Base-by-base conservation (phyloP, 2,888 invertebrate genomes). In the Tenthredo amoena region DNA sequence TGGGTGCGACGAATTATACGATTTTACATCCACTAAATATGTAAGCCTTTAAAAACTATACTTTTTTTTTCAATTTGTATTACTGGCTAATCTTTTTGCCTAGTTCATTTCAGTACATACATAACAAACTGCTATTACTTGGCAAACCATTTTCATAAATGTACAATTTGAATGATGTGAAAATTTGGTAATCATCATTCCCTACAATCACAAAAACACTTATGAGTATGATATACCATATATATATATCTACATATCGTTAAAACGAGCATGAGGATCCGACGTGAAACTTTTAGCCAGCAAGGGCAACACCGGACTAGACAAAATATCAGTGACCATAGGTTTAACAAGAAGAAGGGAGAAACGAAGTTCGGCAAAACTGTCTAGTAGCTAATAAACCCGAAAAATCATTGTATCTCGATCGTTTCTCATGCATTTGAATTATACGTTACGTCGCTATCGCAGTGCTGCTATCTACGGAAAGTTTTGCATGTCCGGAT, bases 21-120 rank as follows among this genome's bases (percentile, higher is more conserved):
- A 34, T 43, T 62, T 71, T 82, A 43, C 18, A 68, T 71, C 31
- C 31, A 65, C 43, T 26, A 10, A 31, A 47, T 65, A 15, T 31
- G 65, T 37, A 37, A 83, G 68, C 55, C 21, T 83, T 72, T 6
- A 37, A 83, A 83, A 83, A 65, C 47, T 34, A 83, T 72, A 83
- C 26, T 71, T 71, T 65, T 31, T 12, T 37, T 71, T 71, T 62
- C 62, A 2, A n/a, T 84, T 84, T 26, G 12, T 62, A 62, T 62
- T 26, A 62, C 55, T 37, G 58, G 18, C 31, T 79, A 55, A 31
- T 37, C 43, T 2, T 58, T 34, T 9, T 58, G 26, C 7, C 26
- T 50, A 18, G 21, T 26, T 77, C 18, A 77, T n/a, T 31, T 31
- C 55, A 4, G n/a, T 50, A 18, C 34, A 77, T 6, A 26, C 31